Conservation (phyloP, 2,113 vertebrate genomes). For the Fulica atra region DNA sequence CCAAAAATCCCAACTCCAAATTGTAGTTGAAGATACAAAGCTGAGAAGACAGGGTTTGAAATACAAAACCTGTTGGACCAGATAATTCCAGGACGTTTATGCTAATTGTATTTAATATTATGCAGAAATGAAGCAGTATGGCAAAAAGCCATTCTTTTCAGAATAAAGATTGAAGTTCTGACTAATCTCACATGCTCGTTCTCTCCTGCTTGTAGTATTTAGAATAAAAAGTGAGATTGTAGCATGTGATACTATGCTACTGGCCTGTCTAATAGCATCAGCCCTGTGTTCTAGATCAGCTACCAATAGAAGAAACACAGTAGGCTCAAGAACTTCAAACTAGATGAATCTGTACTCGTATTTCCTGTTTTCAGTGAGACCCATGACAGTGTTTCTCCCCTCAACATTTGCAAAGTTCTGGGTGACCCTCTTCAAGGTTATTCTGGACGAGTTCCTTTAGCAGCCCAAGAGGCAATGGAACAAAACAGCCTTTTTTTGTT, state of each 20-base stretch:
- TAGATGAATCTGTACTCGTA: not conserved
- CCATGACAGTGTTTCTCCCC: fast-evolving
- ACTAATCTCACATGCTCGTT: not conserved
- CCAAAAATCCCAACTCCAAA: not conserved
- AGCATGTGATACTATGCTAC: not conserved
- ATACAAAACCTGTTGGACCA: not conserved
- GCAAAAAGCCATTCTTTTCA: not conserved
- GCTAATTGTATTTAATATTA: not conserved
- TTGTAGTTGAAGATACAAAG: not conserved
- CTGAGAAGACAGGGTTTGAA: not conserved
- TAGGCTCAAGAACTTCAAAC: not conserved
- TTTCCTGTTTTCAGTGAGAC: not conserved
- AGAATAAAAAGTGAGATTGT: not conserved
- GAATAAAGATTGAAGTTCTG: not conserved
- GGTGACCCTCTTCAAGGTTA: not conserved
- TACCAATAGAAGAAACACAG: not conserved
- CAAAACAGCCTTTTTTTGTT: not conserved
- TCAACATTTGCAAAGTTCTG: not conserved
- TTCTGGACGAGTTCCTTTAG: not conserved
- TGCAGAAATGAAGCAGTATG: not conserved
- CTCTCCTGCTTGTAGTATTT: not conserved
- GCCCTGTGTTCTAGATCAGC: not conserved
- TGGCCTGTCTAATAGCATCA: not conserved
- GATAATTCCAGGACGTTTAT: not conserved
- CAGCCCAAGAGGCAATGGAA: not conserved